Base-by-base conservation (phyloP, 2,888 invertebrate species). In the Chalcis sispes region DNA sequence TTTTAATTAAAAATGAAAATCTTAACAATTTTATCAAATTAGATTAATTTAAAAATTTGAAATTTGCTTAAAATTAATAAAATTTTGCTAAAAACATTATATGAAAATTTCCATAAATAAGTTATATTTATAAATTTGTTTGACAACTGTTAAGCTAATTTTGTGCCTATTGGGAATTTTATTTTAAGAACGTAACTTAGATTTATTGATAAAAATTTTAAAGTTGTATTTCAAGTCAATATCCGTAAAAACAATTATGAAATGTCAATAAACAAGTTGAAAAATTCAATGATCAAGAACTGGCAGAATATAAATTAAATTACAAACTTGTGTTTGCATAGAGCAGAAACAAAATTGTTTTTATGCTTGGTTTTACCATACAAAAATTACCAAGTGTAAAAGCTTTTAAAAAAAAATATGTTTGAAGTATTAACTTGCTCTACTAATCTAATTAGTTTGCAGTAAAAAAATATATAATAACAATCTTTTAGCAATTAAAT, bases 221-320 rank as follows among this genome's bases (percentile, higher is more conserved):
- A 65, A 4, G 15, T 65, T 58, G 65, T 42, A 62, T 69, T 46
- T 56, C 50, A 77, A 72, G 67, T 67, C 62, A 64, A 64, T 69
- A 64, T 58, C 48, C 52, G 25, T 64, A 52, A 72, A 58, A 72
- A 65, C 23, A 52, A 70, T 32, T 23, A 42, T 69, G 10, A 52
- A 4, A 75, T 36, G 72, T 76, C 62, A 64, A 64, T 77, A 69
- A 46, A 42, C 18, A 61, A 18, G 72, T 23, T 72, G 50, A 56
- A 20, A 2, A 76, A 50, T 7, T 52, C 25, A 25, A 15, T 48
- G 50, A 67, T 50, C 48, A 72, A 65, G 3, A 48, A 70, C 42
- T 58, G 62, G 40, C 20, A 66, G 20, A 56, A 46, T 64, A n/a
- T 64, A 64, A 23, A 27, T 64, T 64, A 36, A 75, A 27, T 52